phyloP scores from a whole-genome alignment of 2,888 invertebrate genomes.

The Dolomedes plantarius region DNA sequence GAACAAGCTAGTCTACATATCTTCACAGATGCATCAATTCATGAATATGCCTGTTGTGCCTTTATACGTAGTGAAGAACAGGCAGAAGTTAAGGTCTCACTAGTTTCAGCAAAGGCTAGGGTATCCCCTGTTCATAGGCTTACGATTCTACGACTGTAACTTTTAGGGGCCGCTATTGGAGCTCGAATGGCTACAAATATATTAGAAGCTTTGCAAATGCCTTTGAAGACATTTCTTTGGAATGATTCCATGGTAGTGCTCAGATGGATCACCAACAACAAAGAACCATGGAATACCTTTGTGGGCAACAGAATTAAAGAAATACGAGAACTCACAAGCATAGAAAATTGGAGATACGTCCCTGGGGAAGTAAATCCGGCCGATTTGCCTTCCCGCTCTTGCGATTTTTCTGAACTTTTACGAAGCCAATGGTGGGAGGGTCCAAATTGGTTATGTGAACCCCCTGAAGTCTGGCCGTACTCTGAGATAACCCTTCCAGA shows the following conservation, averaged over 20 bases:
- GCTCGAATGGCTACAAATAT: background rate
- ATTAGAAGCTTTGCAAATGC: background rate
- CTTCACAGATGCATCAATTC: slow-evolving; percentile 32
- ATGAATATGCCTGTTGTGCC: background rate
- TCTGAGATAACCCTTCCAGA: background rate
- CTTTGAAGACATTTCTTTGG: slow-evolving; percentile 18
- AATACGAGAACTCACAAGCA: background rate
- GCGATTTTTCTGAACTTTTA: background rate
- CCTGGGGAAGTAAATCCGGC: slow-evolving; percentile 7
- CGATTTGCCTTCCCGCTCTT: slow-evolving; percentile 12
- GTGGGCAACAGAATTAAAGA: slow-evolving; percentile 13
- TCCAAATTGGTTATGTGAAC: background rate
- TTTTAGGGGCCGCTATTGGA: slow-evolving; percentile 12
- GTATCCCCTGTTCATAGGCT: slow-evolving; percentile 8
- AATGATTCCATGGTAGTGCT: slow-evolving; percentile 15
- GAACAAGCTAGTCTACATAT: background rate
- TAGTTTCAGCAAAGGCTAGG: slow-evolving; percentile 27
- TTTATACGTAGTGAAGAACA: slow-evolving; percentile 23
- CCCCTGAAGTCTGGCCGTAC: background rate
- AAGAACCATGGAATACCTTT: slow-evolving; percentile 18
- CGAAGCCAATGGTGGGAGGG: slow-evolving; percentile 5
- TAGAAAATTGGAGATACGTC: too few relatives aligned
- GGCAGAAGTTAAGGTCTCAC: background rate
- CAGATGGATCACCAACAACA: background rate
- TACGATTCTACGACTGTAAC: slow-evolving; percentile 22